Evolutionary conservation across 2,113 vertebrate genomes (phyloP).

Genomic region (Sceloporus tristichus): DNA sequence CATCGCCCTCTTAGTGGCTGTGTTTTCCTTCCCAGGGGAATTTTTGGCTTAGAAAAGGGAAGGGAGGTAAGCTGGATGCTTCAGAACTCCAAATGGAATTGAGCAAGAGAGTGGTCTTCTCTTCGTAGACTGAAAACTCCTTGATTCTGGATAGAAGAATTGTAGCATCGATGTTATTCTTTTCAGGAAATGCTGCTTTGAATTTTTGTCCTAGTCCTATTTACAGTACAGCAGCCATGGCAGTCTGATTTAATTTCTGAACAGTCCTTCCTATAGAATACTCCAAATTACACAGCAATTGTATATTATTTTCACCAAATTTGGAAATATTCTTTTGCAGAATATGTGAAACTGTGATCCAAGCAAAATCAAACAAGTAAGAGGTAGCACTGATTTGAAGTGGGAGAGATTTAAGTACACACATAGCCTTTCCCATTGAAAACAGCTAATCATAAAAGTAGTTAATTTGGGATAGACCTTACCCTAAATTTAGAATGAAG

Average conservation of each 20-base stretch:
- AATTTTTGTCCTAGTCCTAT: neutral
- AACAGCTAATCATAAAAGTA: neutral
- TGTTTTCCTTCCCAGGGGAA: neutral
- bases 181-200: no score
- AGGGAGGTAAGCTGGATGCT: neutral
- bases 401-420: neutral
- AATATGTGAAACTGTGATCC: no score
- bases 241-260: no score
- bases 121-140: neutral
- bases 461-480: neutral
- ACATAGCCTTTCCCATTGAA: neutral
- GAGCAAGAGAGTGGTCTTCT: neutral
- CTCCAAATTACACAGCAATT: neutral
- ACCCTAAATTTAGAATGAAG: neutral
- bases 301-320: no score
- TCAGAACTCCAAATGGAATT: neutral
- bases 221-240: neutral
- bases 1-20: neutral
- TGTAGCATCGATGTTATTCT: neutral
- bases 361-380: neutral
- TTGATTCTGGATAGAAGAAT: neutral
- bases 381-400: neutral
- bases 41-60: neutral
- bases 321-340: neutral
- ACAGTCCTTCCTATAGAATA: neutral